Evolutionary conservation across 2,113 vertebrate genomes (phyloP).

Genomic region (Mesoclemmys tuberculata): DNA sequence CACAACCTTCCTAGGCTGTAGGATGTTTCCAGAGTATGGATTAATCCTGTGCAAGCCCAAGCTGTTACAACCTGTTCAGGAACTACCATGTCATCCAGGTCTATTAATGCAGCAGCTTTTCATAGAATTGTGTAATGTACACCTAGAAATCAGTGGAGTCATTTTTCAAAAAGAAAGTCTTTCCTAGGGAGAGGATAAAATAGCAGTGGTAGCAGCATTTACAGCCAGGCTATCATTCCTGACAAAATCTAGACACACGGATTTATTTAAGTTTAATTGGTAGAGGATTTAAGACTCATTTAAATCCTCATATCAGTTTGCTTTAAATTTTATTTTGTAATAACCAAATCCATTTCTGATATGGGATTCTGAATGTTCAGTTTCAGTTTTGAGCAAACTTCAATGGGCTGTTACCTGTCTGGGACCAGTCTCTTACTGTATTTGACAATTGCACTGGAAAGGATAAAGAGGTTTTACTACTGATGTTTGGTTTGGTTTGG

Average conservation of each 20-base stretch:
- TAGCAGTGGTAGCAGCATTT: rapidly evolving
- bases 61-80: rapidly evolving
- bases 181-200: background rate
- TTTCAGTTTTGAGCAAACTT: background rate
- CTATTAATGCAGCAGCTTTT: rapidly evolving
- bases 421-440: background rate
- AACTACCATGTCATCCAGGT: background rate
- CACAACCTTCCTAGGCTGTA: background rate
- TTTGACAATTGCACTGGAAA: constrained; percentile 8
- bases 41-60: background rate
- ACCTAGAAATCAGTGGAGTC: rapidly evolving
- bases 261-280: background rate
- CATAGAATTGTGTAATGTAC: rapidly evolving
- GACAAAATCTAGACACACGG: rapidly evolving
- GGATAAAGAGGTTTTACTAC: background rate
- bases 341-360: no score
- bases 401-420: background rate
- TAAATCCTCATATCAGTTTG: rapidly evolving
- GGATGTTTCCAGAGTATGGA: background rate
- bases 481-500: background rate
- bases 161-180: rapidly evolving
- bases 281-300: background rate
- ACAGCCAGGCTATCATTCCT: background rate
- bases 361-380: background rate
- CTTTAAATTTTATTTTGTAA: background rate